These are phyloP conservation scores for Ichneumon xanthorius DNA, from an alignment of 2,888 invertebrate genomes.

Conservation along the genomic window DNA sequence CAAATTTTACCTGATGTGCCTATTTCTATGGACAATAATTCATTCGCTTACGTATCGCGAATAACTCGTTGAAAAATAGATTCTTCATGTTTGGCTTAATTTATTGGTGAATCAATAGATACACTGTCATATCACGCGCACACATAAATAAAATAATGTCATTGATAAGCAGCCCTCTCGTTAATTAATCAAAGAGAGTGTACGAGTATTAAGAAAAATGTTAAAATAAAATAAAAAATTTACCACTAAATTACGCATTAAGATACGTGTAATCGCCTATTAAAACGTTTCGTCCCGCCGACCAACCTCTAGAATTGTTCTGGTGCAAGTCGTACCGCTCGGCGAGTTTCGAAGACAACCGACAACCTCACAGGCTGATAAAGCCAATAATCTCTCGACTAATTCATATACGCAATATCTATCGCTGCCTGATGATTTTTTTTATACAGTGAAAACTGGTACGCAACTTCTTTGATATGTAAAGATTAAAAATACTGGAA, in stretches of 20 bases:
- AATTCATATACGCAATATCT: slow-evolving; percentile 19
- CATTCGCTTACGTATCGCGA: background rate
- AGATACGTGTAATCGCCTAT: slow-evolving; percentile 43
- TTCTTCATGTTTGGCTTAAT: slow-evolving; percentile 69
- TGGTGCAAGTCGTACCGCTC: slow-evolving; percentile 11
- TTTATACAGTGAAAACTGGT: slow-evolving; percentile 41
- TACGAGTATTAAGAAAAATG: slow-evolving; percentile 35
- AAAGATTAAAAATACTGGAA: slow-evolving; percentile 52
- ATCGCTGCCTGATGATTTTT: slow-evolving; percentile 50
- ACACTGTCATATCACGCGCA: slow-evolving; percentile 75
- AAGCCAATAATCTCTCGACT: slow-evolving; percentile 29
- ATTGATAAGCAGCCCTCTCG: slow-evolving; percentile 34
- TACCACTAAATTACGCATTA: slow-evolving; percentile 38
- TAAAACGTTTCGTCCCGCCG: slow-evolving; percentile 35
- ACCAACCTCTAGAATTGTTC: slow-evolving; percentile 15
- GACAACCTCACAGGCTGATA: slow-evolving; percentile 31
- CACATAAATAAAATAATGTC: slow-evolving; percentile 75
- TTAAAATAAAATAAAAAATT: slow-evolving; percentile 40
- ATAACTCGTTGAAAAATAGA: slow-evolving; percentile 1
- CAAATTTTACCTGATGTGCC: background rate
- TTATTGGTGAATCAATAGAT: slow-evolving; percentile 72
- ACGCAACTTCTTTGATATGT: slow-evolving; percentile 53
- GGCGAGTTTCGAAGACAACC: slow-evolving; percentile 18
- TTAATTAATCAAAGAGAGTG: slow-evolving; percentile 47
- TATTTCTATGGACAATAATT: background rate